Evolutionary conservation across 2,797 vertebrate species (phyloP), one percentile per base, ranked within the genome.

Genomic region (Periophthalmus magnuspinnatus): DNA sequence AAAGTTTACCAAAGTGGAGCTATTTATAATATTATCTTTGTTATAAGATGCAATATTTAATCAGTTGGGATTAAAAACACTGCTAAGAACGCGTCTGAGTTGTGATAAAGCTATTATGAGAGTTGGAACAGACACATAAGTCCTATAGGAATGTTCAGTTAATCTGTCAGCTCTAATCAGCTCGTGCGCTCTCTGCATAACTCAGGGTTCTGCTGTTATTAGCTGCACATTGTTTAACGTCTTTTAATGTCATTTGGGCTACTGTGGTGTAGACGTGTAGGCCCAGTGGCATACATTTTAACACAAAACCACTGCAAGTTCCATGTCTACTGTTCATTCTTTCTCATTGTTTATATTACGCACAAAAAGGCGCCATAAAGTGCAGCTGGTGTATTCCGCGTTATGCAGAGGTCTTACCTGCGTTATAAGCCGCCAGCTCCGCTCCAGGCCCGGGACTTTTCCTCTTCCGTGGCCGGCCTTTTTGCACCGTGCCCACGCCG

Each of bases 401-500:
- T 22, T 6, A 0, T 8, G 41, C 41, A 45, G 10, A 3, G 33
- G 6, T 68, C 94, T 94, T 93, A 99, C 97, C 97, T 92, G 97
- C 97, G 6, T 99, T 99, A 78, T 99, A 99, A 60, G 97, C 97
- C 19, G 96, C 96, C 81, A 99, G 88, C 69, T 99, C 97, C 0
- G 95, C 95, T 62, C 96, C 97, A 0, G 97, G 96, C 36, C 96
- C 97, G 0, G 97, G 96, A 69, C 97, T 98, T 84, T 99, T 99
- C 90, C 97, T 94, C 88, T 99, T 99, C 78, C 97, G 92, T 22
- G 97, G 97, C 75, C 97, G 94, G 52, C 97, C 97, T 79, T 99
- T 99, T 92, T 98, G 97, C 83, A 98, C 97, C 21, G 96, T 96
- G 88, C 96, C 95, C 88, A 98, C 96, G 67, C 97, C 97, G 86